These are phyloP conservation scores for Phylloscopus trochiloides DNA, from an alignment of 2,113 vertebrate species.

Conservation along the genomic window DNA sequence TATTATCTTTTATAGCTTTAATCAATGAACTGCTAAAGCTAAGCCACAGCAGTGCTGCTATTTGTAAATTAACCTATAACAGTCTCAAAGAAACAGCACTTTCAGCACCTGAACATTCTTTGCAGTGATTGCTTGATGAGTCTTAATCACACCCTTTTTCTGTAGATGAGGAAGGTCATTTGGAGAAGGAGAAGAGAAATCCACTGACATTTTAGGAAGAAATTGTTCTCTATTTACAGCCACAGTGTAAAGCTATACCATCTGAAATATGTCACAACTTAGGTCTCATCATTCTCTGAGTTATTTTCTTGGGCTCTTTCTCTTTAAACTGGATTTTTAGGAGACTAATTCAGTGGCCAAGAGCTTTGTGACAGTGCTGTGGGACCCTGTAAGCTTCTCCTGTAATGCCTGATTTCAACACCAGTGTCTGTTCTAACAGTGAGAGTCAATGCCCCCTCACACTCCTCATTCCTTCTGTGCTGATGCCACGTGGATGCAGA, in stretches of 20 bases:
- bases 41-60: neutral
- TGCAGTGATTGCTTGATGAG: neutral
- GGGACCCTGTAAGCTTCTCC: neutral
- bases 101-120: neutral
- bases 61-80: neutral
- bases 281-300: neutral
- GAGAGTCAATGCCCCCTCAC: neutral
- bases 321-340: neutral
- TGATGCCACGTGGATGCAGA: neutral
- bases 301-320: neutral
- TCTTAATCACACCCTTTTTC: neutral
- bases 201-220: neutral
- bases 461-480: neutral
- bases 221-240: neutral
- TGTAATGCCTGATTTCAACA: neutral
- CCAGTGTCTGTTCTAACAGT: neutral
- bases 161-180: neutral
- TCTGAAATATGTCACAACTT: neutral
- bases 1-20: neutral
- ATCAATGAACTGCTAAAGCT: neutral
- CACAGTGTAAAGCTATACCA: neutral
- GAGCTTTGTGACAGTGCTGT: neutral
- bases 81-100: neutral
- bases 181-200: neutral
- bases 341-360: neutral